Base-by-base conservation (phyloP, 1,140 invertebrate species). In the Cyphomyrmex costatus region DNA sequence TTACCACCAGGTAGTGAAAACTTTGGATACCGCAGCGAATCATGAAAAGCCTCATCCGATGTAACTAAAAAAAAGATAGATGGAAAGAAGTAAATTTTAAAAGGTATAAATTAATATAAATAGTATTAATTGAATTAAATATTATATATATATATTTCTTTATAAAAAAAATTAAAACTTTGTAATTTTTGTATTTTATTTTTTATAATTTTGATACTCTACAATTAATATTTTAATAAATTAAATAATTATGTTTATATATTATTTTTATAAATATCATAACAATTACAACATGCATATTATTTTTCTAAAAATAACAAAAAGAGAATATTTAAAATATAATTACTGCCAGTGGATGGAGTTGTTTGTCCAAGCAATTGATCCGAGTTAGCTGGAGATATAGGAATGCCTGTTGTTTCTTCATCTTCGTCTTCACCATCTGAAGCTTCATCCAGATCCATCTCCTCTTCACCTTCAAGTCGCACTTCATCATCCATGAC, bases 1-100 rank as follows among this genome's bases (percentile, higher is more conserved):
- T 96, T 96, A 33, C 96, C 96, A 74, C 95, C 95, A 92, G 95
- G 94, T 56, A 95, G 90, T 58, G 95, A 92, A 94, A 95, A 95
- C 89, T 95, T 95, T 87, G 92, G 93, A 88, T 94, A 95, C 65
- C 92, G 90, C 85, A 95, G 19, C 19, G 94, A 91, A 91, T 95
- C 94, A 88, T 93, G 92, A 91, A 94, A 95, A 84, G 92, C 93
- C 89, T 95, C 94, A 71, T 95, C 95, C 33, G 94, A 92, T 76
- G 92, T 94, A 66, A 95, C 94, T 94, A 78, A 2, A 42, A 85
- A 89, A 71, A 89, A 90, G 80, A 66, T 53, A n/a, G 19, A 51
- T 49, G 10, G 4, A 19, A 53, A 53, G 19, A 53, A 53, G n/a
- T n/a, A 53, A 56, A 10, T 56, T 56, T 21, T 7, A 77, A 70